Conservation (phyloP, 2,113 vertebrate genomes). For the Cricetomys ansorgei region DNA sequence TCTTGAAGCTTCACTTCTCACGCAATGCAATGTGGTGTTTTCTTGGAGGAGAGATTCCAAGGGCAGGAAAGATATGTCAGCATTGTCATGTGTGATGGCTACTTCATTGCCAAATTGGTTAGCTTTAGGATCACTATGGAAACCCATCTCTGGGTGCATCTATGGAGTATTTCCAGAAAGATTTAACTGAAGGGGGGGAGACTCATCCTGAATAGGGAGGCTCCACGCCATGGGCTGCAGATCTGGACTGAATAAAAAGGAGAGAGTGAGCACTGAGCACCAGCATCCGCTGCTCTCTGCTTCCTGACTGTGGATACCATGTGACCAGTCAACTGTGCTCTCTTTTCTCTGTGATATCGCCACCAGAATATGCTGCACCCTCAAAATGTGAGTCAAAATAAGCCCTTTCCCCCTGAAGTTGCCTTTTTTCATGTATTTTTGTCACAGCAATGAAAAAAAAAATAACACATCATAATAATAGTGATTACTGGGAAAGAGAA, state of each 20-base stretch:
- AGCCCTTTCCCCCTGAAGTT: neutral
- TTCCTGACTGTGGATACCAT: neutral
- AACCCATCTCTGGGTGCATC: neutral
- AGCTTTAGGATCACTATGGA: too few species aligned
- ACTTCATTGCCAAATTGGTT: neutral
- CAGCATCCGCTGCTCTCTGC: neutral
- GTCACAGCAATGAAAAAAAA: neutral
- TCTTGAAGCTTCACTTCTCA: conserved; percentile 29
- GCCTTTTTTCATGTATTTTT: neutral
- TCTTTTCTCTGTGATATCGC: neutral
- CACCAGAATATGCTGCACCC: too few species aligned
- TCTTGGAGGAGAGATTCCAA: conserved; percentile 30
- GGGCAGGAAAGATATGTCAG: neutral
- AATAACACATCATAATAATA: neutral
- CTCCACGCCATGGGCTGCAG: neutral
- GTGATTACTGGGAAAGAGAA: neutral
- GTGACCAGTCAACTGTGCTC: too few species aligned
- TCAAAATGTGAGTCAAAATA: neutral
- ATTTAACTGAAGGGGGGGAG: neutral
- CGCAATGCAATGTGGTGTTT: neutral
- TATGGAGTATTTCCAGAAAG: neutral
- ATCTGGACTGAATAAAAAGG: neutral
- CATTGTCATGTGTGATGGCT: neutral
- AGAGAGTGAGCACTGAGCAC: neutral
- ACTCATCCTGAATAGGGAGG: neutral